A percentile compares a stretch with the other conserved stretches of the same genome.
These are phyloP conservation scores for Columba janthina DNA, from an alignment of 2,113 vertebrate species.

Conservation along the genomic window DNA sequence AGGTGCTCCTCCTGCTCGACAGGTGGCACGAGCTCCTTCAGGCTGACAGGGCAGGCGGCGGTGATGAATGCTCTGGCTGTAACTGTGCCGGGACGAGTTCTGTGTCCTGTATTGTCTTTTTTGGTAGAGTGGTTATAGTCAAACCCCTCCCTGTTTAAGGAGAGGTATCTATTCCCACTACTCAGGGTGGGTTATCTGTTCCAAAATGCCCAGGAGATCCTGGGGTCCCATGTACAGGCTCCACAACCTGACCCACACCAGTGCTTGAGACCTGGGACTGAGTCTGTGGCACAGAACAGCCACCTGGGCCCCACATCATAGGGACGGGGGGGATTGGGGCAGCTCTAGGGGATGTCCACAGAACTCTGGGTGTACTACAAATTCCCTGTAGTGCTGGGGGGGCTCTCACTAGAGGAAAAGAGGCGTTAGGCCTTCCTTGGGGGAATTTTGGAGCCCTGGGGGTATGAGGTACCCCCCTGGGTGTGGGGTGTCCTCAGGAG, in stretches of 20 bases:
- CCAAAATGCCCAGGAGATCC: not conserved
- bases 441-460: not conserved
- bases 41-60: not conserved
- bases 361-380: not conserved
- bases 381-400: not conserved
- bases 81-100: not conserved
- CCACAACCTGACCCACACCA: not conserved
- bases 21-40: not conserved
- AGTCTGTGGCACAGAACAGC: not conserved
- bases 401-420: not conserved
- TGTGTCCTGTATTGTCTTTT: too few relatives aligned
- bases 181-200: not conserved
- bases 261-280: not conserved
- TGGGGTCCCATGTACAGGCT: too few relatives aligned
- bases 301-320: not conserved
- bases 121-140: not conserved
- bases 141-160: not conserved
- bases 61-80: not conserved
- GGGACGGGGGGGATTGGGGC: fast-evolving
- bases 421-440: not conserved
- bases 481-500: not conserved
- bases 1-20: not conserved
- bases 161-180: not conserved
- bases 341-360: not conserved
- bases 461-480: not conserved